These are phyloP conservation scores for Cavia porcellus DNA, from an alignment of 2,113 vertebrate species.

Conservation along the genomic window DNA sequence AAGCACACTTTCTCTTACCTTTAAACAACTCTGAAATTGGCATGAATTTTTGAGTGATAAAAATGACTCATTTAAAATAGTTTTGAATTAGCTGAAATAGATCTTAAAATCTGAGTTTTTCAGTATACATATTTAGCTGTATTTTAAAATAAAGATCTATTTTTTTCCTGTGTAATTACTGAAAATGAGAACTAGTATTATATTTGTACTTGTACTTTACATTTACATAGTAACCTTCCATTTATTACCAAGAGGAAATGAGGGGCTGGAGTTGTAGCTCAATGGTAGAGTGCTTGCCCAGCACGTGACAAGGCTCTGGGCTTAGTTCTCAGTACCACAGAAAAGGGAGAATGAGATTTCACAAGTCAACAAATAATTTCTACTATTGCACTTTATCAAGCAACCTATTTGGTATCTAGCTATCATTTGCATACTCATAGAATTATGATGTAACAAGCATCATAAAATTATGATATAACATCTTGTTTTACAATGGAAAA, in stretches of 20 bases:
- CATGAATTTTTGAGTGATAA: background rate
- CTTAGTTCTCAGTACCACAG: background rate
- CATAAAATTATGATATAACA: background rate
- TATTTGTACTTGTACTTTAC: background rate
- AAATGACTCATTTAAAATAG: slow-evolving; percentile 34
- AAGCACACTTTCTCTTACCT: background rate
- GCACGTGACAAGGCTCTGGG: background rate
- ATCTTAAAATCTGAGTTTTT: slow-evolving; percentile 22
- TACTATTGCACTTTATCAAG: background rate
- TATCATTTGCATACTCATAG: background rate
- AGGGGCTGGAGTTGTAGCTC: background rate
- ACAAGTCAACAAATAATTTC: background rate
- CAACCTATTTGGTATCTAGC: background rate
- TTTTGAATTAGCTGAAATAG: slow-evolving; percentile 4
- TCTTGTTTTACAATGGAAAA: background rate
- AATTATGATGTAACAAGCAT: background rate
- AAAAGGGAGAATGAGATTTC: background rate
- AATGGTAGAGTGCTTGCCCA: background rate
- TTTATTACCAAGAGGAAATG: background rate
- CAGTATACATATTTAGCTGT: background rate
- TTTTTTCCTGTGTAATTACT: background rate
- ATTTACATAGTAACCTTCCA: background rate
- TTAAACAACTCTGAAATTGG: slow-evolving; percentile 28
- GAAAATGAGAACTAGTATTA: background rate
- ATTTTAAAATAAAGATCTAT: slow-evolving; percentile 32